Evolutionary conservation across 2,888 invertebrate genomes (phyloP).

Genomic region (Corythucha ciliata): DNA sequence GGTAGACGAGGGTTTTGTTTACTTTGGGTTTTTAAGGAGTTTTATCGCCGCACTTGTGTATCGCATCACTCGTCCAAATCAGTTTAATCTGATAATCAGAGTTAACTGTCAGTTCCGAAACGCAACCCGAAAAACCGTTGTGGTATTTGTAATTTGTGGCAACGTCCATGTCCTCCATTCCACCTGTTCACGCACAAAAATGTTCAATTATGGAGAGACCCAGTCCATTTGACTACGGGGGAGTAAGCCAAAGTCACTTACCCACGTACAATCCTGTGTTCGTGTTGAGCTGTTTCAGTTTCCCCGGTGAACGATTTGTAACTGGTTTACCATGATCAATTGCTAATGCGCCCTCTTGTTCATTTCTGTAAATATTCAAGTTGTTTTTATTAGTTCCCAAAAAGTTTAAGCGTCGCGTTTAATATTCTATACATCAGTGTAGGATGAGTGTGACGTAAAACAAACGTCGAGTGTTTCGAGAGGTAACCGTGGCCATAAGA

Average conservation of each 20-base stretch:
- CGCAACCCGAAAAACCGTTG: conserved; percentile 69
- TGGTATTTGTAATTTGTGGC: conserved; percentile 62
- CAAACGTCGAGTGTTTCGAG: too few relatives aligned
- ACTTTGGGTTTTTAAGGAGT: conserved; percentile 23
- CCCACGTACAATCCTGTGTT: conserved; percentile 85
- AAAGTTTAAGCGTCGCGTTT: too few relatives aligned
- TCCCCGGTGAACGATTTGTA: conserved; percentile 73
- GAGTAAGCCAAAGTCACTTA: conserved; percentile 42
- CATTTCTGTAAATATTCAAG: conserved; percentile 53
- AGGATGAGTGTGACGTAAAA: too few relatives aligned
- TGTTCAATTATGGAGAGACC: conserved; percentile 9
- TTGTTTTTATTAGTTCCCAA: too few relatives aligned
- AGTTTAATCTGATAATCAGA: conserved; percentile 63
- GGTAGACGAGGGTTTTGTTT: conserved; percentile 4
- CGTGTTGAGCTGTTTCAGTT: conserved; percentile 72
- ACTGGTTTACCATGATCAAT: conserved; percentile 80
- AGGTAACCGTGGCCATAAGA: too few relatives aligned
- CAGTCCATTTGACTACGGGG: neutral
- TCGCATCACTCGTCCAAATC: conserved; percentile 31
- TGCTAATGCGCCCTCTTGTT: conserved; percentile 74
- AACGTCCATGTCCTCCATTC: conserved; percentile 64
- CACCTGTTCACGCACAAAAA: conserved; percentile 50
- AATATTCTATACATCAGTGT: too few relatives aligned
- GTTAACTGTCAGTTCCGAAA: conserved; percentile 70
- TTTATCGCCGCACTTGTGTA: conserved; percentile 29